phyloP scores from a whole-genome alignment of 2,888 invertebrate genomes.

The Bembecia ichneumoniformis region DNA sequence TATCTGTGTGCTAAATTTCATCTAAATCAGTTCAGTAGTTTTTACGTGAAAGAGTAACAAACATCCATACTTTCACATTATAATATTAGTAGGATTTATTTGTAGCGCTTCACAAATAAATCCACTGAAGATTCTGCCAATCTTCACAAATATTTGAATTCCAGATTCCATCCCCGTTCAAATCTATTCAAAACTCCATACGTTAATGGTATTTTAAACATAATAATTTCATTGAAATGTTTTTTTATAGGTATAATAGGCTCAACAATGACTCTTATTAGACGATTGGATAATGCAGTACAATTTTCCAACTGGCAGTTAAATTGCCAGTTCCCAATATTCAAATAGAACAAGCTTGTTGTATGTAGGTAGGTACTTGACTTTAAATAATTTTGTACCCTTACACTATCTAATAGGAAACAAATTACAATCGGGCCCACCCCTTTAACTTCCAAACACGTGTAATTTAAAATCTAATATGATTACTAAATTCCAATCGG shows the following conservation, averaged over 20 bases:
- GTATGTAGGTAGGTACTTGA: neutral
- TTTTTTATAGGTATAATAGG: too few relatives aligned
- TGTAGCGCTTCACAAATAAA: too few relatives aligned
- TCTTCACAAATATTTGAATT: neutral
- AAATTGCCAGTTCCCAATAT: neutral
- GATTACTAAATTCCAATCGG: constrained; percentile 72
- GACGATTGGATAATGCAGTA: neutral
- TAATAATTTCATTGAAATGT: too few relatives aligned
- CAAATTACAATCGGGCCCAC: constrained; percentile 43
- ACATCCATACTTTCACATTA: too few relatives aligned
- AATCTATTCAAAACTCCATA: too few relatives aligned
- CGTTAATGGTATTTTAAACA: too few relatives aligned
- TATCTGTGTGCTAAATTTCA: too few relatives aligned
- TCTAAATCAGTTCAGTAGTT: too few relatives aligned
- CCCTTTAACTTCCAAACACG: constrained; percentile 58
- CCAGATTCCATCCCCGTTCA: neutral
- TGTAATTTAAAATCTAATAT: constrained; percentile 72
- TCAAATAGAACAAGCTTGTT: neutral
- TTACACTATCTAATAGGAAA: constrained; percentile 51
- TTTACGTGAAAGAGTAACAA: too few relatives aligned
- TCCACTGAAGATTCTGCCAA: neutral
- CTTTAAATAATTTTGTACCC: neutral
- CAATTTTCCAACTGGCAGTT: neutral
- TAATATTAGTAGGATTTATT: too few relatives aligned
- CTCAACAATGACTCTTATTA: too few relatives aligned